phyloP scores from a whole-genome alignment of 53 echinoderm and acorn worm species.

The Zoroaster sp. region DNA sequence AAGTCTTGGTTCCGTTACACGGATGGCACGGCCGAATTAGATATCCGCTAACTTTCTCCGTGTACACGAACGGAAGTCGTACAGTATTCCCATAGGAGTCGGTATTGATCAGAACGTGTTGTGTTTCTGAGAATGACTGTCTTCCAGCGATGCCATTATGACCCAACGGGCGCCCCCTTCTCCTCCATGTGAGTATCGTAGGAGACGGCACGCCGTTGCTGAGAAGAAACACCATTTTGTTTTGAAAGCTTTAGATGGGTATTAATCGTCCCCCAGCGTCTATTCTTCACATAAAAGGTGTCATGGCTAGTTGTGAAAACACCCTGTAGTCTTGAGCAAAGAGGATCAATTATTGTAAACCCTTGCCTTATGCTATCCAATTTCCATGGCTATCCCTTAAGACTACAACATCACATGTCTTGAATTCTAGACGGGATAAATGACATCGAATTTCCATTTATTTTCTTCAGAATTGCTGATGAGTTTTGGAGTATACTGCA shows the following conservation, averaged over 20 bases:
- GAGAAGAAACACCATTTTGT: slow-evolving; percentile 27
- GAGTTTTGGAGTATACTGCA: slow-evolving; percentile 12
- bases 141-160: slow-evolving; percentile 10
- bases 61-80: not conserved
- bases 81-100: not conserved
- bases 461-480: not conserved
- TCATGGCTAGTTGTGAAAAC: not conserved
- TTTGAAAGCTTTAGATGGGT: slow-evolving; percentile 27
- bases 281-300: slow-evolving; percentile 15
- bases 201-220: slow-evolving; percentile 36
- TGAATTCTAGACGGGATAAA: not conserved
- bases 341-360: slow-evolving; percentile 32
- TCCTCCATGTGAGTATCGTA: not conserved
- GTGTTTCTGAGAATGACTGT: slow-evolving; percentile 4
- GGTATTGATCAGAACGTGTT: slow-evolving; percentile 33
- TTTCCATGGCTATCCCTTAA: not conserved
- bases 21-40: not conserved
- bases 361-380: slow-evolving; percentile 39
- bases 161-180: not conserved
- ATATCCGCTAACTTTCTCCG: not conserved
- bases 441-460: not conserved
- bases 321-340: slow-evolving; percentile 31
- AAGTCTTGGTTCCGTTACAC: not conserved
- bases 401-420: not conserved
- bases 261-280: slow-evolving; percentile 19